A percentile compares a stretch with the other conserved stretches of the same genome.
Conservation (phyloP, 2,888 invertebrate genomes). For the Acronicta alni region DNA sequence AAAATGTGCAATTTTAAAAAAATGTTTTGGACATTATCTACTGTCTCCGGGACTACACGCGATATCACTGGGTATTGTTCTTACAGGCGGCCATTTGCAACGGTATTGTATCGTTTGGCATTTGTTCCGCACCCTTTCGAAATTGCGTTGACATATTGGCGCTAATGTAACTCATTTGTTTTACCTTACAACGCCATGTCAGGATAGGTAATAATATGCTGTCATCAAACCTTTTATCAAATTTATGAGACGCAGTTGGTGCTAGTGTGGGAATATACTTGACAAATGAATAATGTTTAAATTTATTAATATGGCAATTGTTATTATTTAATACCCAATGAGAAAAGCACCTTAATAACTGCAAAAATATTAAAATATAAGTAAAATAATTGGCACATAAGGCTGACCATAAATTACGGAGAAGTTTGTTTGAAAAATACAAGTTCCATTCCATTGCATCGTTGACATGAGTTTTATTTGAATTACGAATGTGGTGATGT, state of each 20-base stretch:
- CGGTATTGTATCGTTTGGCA: constrained; percentile 68
- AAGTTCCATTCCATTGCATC: too few relatives aligned
- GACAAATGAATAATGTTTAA: neutral
- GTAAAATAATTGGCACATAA: too few relatives aligned
- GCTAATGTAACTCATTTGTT: constrained; percentile 65
- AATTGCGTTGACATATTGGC: constrained; percentile 70
- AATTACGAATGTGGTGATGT: too few relatives aligned
- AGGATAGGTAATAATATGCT: constrained; percentile 35
- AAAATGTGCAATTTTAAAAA: too few relatives aligned
- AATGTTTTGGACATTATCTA: neutral
- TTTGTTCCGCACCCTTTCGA: constrained; percentile 74
- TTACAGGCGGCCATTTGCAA: constrained; percentile 52
- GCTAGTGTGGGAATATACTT: neutral
- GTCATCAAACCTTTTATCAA: constrained; percentile 25
- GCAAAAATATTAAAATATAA: too few relatives aligned
- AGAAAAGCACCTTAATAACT: too few relatives aligned
- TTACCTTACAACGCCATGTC: constrained; percentile 33
- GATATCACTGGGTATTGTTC: constrained; percentile 59
- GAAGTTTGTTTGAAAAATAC: too few relatives aligned
- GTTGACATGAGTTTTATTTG: too few relatives aligned
- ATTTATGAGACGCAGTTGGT: constrained; percentile 4
- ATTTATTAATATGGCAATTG: neutral
- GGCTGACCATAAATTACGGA: too few relatives aligned
- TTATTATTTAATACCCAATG: too few relatives aligned
- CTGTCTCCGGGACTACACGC: constrained; percentile 40